Conservation (phyloP, 2,888 invertebrate species). For the Pseudococcus jackbeardsleyi region DNA sequence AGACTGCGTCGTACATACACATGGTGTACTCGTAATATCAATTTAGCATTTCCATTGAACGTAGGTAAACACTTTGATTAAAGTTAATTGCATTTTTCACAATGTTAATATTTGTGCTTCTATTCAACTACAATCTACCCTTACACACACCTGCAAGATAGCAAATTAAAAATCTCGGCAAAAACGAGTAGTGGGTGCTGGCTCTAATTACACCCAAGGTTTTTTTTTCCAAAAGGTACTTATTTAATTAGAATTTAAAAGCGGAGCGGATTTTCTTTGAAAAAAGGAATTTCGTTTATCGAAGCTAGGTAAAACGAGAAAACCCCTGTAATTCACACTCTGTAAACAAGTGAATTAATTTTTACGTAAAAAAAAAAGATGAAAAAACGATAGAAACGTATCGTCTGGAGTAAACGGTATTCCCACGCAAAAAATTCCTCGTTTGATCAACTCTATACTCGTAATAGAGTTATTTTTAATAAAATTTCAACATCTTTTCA, state of each 20-base stretch:
- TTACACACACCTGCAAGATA: background rate
- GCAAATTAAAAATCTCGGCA: background rate
- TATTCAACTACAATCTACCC: background rate
- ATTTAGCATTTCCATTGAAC: too few relatives aligned
- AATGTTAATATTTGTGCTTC: background rate
- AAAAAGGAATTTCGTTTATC: background rate
- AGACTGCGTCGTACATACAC: too few relatives aligned
- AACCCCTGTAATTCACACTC: conserved; percentile 16
- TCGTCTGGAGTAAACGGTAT: background rate
- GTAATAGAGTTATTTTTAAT: background rate
- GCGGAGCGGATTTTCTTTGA: conserved; percentile 10
- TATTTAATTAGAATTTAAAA: conserved; percentile 28
- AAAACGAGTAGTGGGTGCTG: background rate
- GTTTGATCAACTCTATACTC: conserved; percentile 7
- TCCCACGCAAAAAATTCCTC: conserved; percentile 7
- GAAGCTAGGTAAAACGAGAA: background rate
- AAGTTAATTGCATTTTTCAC: background rate
- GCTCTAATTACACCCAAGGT: background rate
- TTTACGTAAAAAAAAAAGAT: background rate
- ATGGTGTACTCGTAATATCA: too few relatives aligned
- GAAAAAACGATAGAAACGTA: conserved; percentile 11
- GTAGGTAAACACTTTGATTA: background rate
- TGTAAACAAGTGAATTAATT: conserved; percentile 11
- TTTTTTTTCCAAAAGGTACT: background rate
- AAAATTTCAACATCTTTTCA: background rate